These are phyloP conservation scores for Archilochus colubris DNA, from an alignment of 2,113 vertebrate species.

Conservation along the genomic window DNA sequence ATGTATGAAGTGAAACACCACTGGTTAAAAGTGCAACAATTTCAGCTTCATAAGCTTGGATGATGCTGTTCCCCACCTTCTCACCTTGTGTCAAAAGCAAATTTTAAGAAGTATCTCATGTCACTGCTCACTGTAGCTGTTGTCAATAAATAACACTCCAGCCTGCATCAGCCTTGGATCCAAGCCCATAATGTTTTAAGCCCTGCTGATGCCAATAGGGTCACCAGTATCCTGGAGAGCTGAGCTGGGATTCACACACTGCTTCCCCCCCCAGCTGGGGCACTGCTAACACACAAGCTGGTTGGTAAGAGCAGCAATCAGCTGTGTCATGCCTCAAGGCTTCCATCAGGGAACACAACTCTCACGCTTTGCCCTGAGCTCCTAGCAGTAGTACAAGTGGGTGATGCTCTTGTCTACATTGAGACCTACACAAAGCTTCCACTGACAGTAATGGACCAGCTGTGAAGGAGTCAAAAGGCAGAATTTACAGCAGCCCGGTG, in stretches of 20 bases:
- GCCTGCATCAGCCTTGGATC: background rate
- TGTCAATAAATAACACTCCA: background rate
- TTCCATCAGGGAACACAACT: background rate
- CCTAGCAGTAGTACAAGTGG: background rate
- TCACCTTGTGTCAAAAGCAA: background rate
- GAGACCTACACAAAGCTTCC: background rate
- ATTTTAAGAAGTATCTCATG: background rate
- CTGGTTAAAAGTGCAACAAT: background rate
- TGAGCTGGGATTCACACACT: background rate
- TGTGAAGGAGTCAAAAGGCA: background rate
- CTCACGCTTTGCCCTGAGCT: background rate
- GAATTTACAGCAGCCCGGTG: background rate
- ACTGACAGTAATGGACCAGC: rapidly evolving
- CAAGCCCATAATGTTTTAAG: background rate
- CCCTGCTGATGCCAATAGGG: rapidly evolving
- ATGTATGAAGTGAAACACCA: background rate
- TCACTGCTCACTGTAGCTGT: background rate
- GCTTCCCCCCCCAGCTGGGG: background rate
- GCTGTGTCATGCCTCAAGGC: rapidly evolving
- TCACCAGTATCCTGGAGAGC: rapidly evolving
- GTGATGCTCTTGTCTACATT: background rate
- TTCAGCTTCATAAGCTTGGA: background rate
- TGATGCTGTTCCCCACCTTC: background rate
- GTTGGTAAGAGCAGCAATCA: background rate
- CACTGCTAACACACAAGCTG: background rate